Base-by-base conservation (phyloP, 2,113 vertebrate species). In the Egretta garzetta region DNA sequence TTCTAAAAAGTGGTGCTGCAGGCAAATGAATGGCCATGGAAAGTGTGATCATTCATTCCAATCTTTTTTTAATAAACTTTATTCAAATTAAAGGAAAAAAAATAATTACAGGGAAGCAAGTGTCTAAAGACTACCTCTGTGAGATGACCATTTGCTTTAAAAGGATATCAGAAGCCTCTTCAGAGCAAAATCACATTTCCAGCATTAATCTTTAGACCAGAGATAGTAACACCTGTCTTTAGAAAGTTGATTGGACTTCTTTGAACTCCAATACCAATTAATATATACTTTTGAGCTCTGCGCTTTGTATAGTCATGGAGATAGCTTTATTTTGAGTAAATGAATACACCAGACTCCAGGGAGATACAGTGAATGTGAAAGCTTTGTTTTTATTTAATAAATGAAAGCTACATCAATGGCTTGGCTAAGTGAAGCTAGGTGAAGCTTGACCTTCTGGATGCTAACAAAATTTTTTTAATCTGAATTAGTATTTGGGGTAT, bases 41-140 rank as follows among this genome's bases (percentile, higher is more conserved):
- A 92, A 85, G 13, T 52, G 37, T 90, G 47, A 92, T 95, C 43
- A 86, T 49, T 92, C 60, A 88, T 92, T 79, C 32, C 52, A 85
- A 87, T 81, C 8, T 45, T 81, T 94, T 91, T 93, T 91, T 66
- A 90, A 94, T 92, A 94, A 96, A 90, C 60, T 82, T 82, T 88
- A 86, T 95, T 88, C 62, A 88, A 92, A 95, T 75, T 67, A 95
- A 75, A 74, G 63, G 41, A 14, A 41, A 94, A 68, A 87, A 62
- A 56, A 67, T 68, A 93, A 91, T 93, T 93, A 86, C 8, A 32
- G 5, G 56, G 56, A 91, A 90, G 8, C 4, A 58, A 84, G 4
- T 35, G 10, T 64, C 13, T 81, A 60, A 76, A 72, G 8, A 45
- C 32, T 35, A 11, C 16, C 35, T 37, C 24, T 86, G 41, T 68